These are phyloP conservation scores for Clarias pachynema DNA, from an alignment of 2,797 vertebrate genomes.

Conservation along the genomic window DNA sequence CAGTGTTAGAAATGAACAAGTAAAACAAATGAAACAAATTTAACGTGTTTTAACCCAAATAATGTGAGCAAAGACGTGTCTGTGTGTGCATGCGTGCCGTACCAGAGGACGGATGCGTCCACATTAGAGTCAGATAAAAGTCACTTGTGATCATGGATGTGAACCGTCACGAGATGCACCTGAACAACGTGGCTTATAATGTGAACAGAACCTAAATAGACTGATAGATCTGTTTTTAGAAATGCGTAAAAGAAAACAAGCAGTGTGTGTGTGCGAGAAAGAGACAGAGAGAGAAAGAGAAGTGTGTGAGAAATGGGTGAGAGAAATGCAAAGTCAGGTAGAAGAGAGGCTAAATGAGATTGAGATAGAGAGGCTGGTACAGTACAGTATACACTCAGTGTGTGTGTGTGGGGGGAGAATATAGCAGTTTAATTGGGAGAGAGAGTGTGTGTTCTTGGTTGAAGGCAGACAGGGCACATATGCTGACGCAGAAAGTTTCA, in stretches of 20 bases:
- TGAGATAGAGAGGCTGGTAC: slow-evolving; percentile 42
- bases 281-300: slow-evolving; percentile 15
- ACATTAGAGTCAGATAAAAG: too few relatives aligned
- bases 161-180: too few relatives aligned
- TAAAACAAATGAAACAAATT: too few relatives aligned
- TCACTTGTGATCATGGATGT: too few relatives aligned
- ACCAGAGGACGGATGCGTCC: too few relatives aligned
- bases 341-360: slow-evolving; percentile 47
- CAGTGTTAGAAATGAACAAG: too few relatives aligned
- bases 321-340: slow-evolving; percentile 37
- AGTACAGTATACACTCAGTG: background rate
- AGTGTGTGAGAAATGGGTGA: slow-evolving; percentile 2
- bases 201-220: background rate
- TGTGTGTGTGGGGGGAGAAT: slow-evolving; percentile 7
- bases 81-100: too few relatives aligned
- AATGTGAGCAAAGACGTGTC: too few relatives aligned
- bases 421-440: slow-evolving; percentile 48
- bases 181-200: too few relatives aligned
- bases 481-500: slow-evolving; percentile 70
- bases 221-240: slow-evolving; percentile 18
- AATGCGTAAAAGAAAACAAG: slow-evolving; percentile 11
- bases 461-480: slow-evolving; percentile 50
- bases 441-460: slow-evolving; percentile 33
- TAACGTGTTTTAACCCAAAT: too few relatives aligned
- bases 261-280: background rate